phyloP scores from a whole-genome alignment of 2,797 vertebrate species.

The Setipinna tenuifilis region DNA sequence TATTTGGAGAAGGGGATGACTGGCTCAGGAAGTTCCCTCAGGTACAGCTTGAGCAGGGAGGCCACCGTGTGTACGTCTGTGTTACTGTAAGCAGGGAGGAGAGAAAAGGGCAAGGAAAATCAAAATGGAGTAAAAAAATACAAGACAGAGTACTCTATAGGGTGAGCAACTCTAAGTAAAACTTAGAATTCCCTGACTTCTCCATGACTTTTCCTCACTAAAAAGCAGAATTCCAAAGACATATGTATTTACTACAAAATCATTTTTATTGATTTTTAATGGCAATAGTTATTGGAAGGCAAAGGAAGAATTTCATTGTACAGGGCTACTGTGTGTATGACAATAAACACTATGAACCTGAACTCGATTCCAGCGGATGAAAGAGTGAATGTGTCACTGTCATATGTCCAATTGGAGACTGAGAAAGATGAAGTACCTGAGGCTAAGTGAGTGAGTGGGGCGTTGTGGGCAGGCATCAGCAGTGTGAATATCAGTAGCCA shows the following conservation, averaged over 20 bases:
- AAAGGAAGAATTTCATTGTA: too few relatives aligned
- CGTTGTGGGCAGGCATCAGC: background rate
- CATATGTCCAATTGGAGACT: background rate
- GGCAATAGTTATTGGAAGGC: too few relatives aligned
- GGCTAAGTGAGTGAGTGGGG: background rate
- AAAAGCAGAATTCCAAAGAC: too few relatives aligned
- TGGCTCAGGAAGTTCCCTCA: slow-evolving; percentile 94
- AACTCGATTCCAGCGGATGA: background rate
- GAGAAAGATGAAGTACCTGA: background rate
- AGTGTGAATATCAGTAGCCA: background rate
- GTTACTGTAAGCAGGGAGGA: slow-evolving; percentile 75
- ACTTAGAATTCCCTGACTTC: too few relatives aligned
- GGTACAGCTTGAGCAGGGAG: slow-evolving; percentile 93
- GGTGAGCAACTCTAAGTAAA: too few relatives aligned
- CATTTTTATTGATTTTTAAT: too few relatives aligned
- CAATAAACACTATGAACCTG: background rate
- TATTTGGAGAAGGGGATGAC: slow-evolving; percentile 93
- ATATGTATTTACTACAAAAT: too few relatives aligned
- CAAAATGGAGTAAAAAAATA: background rate
- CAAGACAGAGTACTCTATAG: too few relatives aligned
- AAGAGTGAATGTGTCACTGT: background rate
- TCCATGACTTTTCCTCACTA: too few relatives aligned
- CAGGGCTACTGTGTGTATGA: too few relatives aligned
- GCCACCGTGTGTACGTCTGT: slow-evolving; percentile 97
- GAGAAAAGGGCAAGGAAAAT: background rate